Percentiles rank a stretch among this genome's conserved stretches.
phyloP scores from a whole-genome alignment of 1,140 invertebrate genomes.

The Drosophila ohnishii region DNA sequence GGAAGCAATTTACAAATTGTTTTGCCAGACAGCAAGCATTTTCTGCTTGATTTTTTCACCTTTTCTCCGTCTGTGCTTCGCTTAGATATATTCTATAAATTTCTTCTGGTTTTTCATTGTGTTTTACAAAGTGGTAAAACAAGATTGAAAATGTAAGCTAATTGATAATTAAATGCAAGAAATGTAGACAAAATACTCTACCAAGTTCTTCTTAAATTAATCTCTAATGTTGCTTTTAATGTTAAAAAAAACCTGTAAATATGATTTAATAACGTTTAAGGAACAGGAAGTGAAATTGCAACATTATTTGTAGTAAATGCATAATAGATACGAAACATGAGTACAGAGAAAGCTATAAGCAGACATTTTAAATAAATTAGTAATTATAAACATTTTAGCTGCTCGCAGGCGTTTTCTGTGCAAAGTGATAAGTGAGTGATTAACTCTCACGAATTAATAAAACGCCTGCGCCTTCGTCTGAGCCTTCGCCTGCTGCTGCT shows the following conservation, averaged over 20 bases:
- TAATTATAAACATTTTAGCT: conserved; percentile 12
- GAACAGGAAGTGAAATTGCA: not conserved
- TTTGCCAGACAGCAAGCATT: conserved; percentile 38
- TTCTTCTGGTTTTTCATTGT: conserved; percentile 3
- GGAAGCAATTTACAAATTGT: conserved; percentile 75
- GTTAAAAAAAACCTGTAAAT: no score
- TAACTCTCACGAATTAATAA: conserved; percentile 30
- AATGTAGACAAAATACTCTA: not conserved
- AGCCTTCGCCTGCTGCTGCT: not conserved
- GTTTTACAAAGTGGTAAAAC: not conserved
- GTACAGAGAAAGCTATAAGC: conserved; percentile 13
- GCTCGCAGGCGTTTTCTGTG: conserved; percentile 10
- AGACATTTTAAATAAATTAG: not conserved
- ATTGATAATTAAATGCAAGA: not conserved
- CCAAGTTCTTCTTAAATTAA: not conserved
- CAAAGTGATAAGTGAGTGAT: conserved; percentile 43
- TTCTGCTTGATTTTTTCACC: conserved; percentile 26
- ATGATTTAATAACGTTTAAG: no score
- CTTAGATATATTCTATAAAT: not conserved
- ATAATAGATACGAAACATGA: not conserved
- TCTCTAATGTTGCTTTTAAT: no score
- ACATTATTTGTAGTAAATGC: not conserved
- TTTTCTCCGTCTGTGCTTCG: conserved; percentile 25
- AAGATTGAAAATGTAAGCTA: not conserved
- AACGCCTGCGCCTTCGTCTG: not conserved